Conservation (phyloP, 2,888 invertebrate genomes). For the Callyntrura sp. region DNA sequence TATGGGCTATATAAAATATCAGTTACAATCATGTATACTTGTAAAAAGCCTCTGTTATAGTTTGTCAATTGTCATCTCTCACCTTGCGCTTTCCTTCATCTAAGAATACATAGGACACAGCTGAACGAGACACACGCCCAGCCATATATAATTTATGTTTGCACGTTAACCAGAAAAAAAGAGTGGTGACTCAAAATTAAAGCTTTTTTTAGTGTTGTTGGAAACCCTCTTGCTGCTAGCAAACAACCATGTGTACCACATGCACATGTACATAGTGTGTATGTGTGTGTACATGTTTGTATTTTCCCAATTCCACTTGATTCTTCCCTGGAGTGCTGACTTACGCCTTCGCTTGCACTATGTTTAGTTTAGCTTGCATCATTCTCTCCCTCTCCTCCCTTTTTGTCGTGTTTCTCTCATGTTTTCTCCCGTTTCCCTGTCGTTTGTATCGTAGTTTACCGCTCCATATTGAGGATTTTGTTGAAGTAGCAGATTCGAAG, state of each 20-base stretch:
- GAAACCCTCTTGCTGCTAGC: background rate
- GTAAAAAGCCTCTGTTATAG: background rate
- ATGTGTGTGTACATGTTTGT: constrained; percentile 58
- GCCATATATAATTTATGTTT: constrained; percentile 57
- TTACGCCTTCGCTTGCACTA: constrained; percentile 78
- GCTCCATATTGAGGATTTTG: constrained; percentile 22
- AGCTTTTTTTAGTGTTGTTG: constrained; percentile 18
- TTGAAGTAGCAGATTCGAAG: constrained; percentile 2
- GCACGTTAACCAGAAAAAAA: constrained; percentile 2
- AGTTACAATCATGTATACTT: constrained; percentile 1
- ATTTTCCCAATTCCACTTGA: constrained; percentile 76
- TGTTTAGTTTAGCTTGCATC: constrained; percentile 77
- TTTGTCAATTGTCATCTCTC: constrained; percentile 70
- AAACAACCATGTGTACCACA: background rate
- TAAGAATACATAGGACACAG: background rate
- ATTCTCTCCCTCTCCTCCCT: constrained; percentile 37
- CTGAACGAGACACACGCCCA: background rate
- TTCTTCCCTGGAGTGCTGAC: constrained; percentile 80
- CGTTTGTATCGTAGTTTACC: constrained; percentile 38
- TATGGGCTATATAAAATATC: background rate
- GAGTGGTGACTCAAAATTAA: constrained; percentile 28
- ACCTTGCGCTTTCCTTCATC: constrained; percentile 43
- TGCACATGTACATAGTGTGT: background rate
- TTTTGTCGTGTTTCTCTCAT: background rate
- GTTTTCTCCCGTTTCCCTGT: constrained; percentile 33